Conservation (phyloP, 2,888 invertebrate species). For the Apoderus coryli region DNA sequence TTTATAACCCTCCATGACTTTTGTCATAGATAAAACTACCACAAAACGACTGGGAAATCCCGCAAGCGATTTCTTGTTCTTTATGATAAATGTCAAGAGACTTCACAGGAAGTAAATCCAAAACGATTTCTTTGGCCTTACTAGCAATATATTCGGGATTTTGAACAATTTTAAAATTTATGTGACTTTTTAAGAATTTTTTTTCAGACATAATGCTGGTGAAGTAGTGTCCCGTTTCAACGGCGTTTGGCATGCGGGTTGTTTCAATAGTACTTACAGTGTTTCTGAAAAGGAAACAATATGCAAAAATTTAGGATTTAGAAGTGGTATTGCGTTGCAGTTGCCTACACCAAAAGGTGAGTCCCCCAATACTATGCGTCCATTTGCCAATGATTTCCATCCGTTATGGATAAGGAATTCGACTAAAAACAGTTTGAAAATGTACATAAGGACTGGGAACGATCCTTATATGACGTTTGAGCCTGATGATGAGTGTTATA, state of each 20-base stretch:
- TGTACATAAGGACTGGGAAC: constrained; percentile 25
- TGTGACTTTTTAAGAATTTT: no score
- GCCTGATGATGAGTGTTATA: constrained; percentile 24
- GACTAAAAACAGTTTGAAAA: constrained; percentile 17
- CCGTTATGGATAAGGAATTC: constrained; percentile 24
- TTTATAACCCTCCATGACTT: no score
- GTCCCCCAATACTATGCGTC: constrained; percentile 13
- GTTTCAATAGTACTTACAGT: constrained; percentile 41
- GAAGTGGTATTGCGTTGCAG: constrained; percentile 36
- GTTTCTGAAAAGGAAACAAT: constrained; percentile 41
- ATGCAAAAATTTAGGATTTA: constrained; percentile 42
- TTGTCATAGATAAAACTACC: no score
- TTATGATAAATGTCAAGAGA: no score
- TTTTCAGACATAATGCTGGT: constrained; percentile 36
- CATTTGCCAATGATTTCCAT: constrained; percentile 24
- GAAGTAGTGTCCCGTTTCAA: constrained; percentile 49
- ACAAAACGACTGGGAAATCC: no score
- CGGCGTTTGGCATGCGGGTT: constrained; percentile 60
- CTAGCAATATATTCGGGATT: no score
- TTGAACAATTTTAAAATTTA: no score
- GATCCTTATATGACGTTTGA: constrained; percentile 25
- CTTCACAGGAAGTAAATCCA: no score
- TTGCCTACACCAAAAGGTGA: constrained; percentile 16
- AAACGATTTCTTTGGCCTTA: no score
- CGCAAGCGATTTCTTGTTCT: no score